Base-by-base conservation (phyloP, 2,797 vertebrate species). In the Sebastes cheni region DNA sequence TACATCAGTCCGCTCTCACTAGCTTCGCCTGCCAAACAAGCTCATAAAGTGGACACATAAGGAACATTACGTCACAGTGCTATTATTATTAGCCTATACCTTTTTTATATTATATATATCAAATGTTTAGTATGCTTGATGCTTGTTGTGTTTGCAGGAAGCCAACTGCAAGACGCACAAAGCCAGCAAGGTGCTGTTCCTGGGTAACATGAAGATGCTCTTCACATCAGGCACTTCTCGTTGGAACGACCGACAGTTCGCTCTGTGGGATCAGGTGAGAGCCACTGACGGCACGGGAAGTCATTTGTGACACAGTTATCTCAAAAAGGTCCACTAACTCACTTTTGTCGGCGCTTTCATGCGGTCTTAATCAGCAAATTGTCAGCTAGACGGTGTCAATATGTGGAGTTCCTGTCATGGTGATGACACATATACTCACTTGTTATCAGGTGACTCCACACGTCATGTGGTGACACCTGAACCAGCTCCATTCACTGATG, bases 161-260 rank as follows among this genome's bases (percentile, higher is more conserved):
- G 89, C 93, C 81, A 96, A 59, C 92, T 92, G 90, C 89, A 98
- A 96, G 85, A 93, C 91, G 13, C 97, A 98, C 87, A 96, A 88
- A 93, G 95, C 93, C 92, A 96, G 80, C 88, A 98, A 99, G 87
- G 97, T 98, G 80, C 85, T 98, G 88, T 95, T 98, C 86, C 95
- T 99, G 81, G 97, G 97, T 77, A 97, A 97, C 85, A 42, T 97
- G 94, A 96, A 96, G 85, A 97, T 96, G 92, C 92, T 99, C 36
- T 76, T 98, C 69, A 97, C 97, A 42, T 95, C 97, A 0, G 98
- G 98, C 52, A 97, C 91, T 0, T 99, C 98, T 2, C 90, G 91
- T 20, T 98, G 97, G 96, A 99, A 99, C 74, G 96, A 97, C 30
- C 96, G 98, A 71, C 97, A 99, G 92, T 93, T 93, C 1, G 86